These are phyloP conservation scores for Pitta sordida DNA, from an alignment of 2,113 vertebrate genomes.

Conservation along the genomic window DNA sequence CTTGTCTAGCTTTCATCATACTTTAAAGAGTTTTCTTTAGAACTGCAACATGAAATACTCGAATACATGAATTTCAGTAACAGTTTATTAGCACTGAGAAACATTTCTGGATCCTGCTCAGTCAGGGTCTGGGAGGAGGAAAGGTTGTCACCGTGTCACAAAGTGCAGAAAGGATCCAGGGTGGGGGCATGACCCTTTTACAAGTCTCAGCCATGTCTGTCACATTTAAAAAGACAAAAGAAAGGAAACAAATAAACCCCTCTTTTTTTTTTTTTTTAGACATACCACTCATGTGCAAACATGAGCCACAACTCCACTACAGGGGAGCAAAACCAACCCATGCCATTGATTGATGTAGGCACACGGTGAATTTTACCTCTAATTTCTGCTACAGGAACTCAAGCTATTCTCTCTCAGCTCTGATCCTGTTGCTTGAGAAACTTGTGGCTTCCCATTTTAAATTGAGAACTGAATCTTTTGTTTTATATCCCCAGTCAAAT, in stretches of 20 bases:
- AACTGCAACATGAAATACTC: not conserved
- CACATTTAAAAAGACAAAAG: not conserved
- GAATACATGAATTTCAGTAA: not conserved
- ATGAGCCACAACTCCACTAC: not conserved
- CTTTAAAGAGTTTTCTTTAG: constrained; percentile 28
- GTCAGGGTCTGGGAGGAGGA: not conserved
- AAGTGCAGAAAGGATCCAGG: not conserved
- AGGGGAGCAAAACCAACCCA: not conserved
- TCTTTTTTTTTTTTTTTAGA: too few relatives aligned
- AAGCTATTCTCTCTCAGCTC: not conserved
- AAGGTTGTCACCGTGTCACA: not conserved
- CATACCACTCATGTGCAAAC: not conserved
- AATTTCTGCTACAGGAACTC: not conserved
- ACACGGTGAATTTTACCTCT: not conserved
- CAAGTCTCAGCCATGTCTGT: not conserved
- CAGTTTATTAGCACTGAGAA: not conserved
- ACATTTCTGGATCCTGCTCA: not conserved
- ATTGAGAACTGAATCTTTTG: not conserved
- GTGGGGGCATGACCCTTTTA: not conserved
- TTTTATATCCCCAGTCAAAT: not conserved
- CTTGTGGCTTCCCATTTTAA: not conserved
- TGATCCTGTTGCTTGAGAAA: not conserved
- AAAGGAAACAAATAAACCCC: not conserved
- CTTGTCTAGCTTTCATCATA: not conserved
- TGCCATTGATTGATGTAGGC: not conserved